Conservation (phyloP, 2,888 invertebrate genomes). For the Tenthredo notha region DNA sequence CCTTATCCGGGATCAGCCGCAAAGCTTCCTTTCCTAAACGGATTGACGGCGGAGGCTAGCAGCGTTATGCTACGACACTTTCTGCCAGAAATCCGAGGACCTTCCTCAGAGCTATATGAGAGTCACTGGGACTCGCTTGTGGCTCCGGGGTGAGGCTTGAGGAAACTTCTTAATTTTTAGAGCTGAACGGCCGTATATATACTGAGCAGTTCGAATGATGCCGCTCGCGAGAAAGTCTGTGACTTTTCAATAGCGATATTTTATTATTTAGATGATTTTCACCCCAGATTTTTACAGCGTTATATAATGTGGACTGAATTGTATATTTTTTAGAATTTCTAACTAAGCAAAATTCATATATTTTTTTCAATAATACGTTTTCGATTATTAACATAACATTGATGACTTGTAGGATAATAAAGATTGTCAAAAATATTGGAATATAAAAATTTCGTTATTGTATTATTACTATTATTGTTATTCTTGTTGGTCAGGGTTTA, state of each 20-base stretch:
- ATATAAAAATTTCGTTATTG: neutral
- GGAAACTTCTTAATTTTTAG: conserved; percentile 69
- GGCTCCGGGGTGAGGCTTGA: conserved; percentile 77
- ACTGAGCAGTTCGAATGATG: conserved; percentile 29
- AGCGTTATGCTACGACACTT: conserved; percentile 78
- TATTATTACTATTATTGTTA: neutral
- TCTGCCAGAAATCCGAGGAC: conserved; percentile 80
- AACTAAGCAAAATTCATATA: neutral
- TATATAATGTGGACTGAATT: neutral
- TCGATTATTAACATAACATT: neutral
- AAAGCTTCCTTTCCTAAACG: conserved; percentile 62
- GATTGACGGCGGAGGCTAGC: conserved; percentile 74
- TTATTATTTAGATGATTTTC: neutral
- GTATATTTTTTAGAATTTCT: neutral
- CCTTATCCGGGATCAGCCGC: conserved; percentile 69
- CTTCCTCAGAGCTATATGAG: conserved; percentile 78
- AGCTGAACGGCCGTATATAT: conserved; percentile 55
- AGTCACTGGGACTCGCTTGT: conserved; percentile 77
- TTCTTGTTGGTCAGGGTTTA: neutral
- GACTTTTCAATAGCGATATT: neutral
- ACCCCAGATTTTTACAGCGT: neutral
- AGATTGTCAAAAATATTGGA: neutral
- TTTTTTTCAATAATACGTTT: neutral
- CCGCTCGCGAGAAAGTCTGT: conserved; percentile 64
- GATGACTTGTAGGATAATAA: neutral